Conservation (phyloP, 2,797 vertebrate genomes). For the Manis pentadactyla region DNA sequence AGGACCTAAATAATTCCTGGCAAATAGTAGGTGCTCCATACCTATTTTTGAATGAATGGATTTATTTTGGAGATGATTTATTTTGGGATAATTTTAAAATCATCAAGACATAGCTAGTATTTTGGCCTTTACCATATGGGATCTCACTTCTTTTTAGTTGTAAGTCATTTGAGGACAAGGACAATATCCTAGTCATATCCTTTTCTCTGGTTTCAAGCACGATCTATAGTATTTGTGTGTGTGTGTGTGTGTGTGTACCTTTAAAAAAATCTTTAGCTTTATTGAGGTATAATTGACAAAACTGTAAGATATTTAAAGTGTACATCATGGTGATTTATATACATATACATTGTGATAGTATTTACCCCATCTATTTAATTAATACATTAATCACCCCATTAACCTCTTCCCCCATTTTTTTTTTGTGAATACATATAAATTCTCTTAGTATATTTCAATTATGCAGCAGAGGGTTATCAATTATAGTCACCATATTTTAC, state of each 20-base stretch:
- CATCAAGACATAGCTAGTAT: background rate
- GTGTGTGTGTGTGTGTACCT: background rate
- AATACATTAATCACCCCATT: no score
- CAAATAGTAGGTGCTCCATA: background rate
- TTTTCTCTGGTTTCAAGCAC: background rate
- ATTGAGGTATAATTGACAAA: background rate
- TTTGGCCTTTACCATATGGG: background rate
- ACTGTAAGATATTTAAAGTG: no score
- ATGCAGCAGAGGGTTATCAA: background rate
- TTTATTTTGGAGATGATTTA: background rate
- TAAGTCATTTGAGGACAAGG: background rate
- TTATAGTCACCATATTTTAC: background rate
- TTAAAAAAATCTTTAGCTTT: background rate
- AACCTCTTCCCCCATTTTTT: no score
- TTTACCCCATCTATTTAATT: background rate
- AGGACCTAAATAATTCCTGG: background rate
- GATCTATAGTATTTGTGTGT: background rate
- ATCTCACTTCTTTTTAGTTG: background rate
- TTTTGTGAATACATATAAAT: background rate
- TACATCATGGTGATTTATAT: background rate
- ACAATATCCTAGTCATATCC: background rate
- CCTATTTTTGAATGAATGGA: background rate
- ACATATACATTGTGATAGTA: background rate
- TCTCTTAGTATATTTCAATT: background rate
- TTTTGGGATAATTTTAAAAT: background rate